Conservation (phyloP, 1,140 invertebrate species). For the Lepidurus packardi region DNA sequence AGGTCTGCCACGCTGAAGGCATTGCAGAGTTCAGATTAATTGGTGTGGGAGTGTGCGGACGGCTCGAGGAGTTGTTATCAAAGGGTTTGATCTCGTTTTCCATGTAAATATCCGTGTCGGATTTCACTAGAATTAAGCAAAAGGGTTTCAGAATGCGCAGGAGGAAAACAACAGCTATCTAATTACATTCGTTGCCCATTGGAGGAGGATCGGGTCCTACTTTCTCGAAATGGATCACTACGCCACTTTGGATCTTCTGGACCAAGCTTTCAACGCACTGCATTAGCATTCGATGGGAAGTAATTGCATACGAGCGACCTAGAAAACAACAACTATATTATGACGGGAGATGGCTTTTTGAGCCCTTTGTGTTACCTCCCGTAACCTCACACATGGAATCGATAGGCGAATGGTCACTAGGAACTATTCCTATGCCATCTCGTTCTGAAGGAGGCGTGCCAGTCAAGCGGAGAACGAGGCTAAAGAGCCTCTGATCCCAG, state of each 20-base stretch:
- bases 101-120: not conserved
- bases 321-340: slow-evolving; percentile 41
- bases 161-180: not conserved
- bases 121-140: not conserved
- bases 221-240: slow-evolving; percentile 97
- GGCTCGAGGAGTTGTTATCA: slow-evolving; percentile 1
- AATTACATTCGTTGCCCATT: slow-evolving; percentile 47
- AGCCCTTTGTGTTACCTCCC: slow-evolving; percentile 59
- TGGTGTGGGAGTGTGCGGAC: not conserved
- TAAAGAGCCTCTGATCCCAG: slow-evolving; percentile 98
- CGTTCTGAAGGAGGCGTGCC: slow-evolving; percentile 65
- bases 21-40: slow-evolving; percentile 7
- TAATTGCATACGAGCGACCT: slow-evolving; percentile 92
- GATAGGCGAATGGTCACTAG: slow-evolving; percentile 86
- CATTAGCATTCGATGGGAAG: slow-evolving; percentile 88
- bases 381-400: slow-evolving; percentile 99
- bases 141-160: not conserved
- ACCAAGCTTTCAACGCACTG: slow-evolving; percentile 94
- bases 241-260: slow-evolving; percentile 94
- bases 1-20: slow-evolving; percentile 64
- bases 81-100: not conserved
- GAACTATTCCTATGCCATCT: slow-evolving; percentile 64
- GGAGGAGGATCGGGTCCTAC: slow-evolving; percentile 79
- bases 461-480: slow-evolving; percentile 82
- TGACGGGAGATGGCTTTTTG: slow-evolving; percentile 3